Percentiles rank a stretch among this genome's conserved stretches.
Evolutionary conservation across 1,140 invertebrate genomes (phyloP).

Genomic region (Scaptodrosophila lebanonensis): DNA sequence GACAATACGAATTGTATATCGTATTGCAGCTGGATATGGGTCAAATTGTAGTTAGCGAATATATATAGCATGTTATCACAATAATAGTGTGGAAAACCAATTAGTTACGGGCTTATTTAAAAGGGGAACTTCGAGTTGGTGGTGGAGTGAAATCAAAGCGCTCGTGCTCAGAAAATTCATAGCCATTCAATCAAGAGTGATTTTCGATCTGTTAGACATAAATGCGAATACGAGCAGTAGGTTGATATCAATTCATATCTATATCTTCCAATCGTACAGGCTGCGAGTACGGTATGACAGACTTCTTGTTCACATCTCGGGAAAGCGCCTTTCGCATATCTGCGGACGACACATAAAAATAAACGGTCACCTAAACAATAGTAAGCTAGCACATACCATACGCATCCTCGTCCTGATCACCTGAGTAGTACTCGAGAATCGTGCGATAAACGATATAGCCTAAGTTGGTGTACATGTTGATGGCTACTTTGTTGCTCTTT

Average conservation of each 20-base stretch:
- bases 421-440: constrained; percentile 98
- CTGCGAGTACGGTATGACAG: constrained; percentile 94
- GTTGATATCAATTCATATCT: constrained; percentile 81
- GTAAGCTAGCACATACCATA: constrained; percentile 84
- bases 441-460: constrained; percentile 98
- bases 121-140: too few species aligned
- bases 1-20: too few species aligned
- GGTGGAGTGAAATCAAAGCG: too few species aligned
- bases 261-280: constrained; percentile 97
- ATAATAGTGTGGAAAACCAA: too few species aligned
- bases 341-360: constrained; percentile 77
- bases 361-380: background rate
- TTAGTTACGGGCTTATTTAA: too few species aligned
- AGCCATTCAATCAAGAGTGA: too few species aligned
- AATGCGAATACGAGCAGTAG: constrained; percentile 56
- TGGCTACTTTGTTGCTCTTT: constrained; percentile 97
- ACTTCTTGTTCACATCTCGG: constrained; percentile 93
- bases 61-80: too few species aligned
- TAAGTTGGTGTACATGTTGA: constrained; percentile 97
- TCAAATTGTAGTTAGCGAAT: too few species aligned
- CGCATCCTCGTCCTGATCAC: constrained; percentile 98
- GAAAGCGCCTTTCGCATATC: constrained; percentile 99
- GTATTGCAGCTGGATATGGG: too few species aligned
- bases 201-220: constrained; percentile 59
- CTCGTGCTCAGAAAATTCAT: constrained; percentile 43